Percentiles rank a stretch among this genome's conserved stretches.
Evolutionary conservation across 2,797 vertebrate species (phyloP).

Genomic region (Acanthis flammea): DNA sequence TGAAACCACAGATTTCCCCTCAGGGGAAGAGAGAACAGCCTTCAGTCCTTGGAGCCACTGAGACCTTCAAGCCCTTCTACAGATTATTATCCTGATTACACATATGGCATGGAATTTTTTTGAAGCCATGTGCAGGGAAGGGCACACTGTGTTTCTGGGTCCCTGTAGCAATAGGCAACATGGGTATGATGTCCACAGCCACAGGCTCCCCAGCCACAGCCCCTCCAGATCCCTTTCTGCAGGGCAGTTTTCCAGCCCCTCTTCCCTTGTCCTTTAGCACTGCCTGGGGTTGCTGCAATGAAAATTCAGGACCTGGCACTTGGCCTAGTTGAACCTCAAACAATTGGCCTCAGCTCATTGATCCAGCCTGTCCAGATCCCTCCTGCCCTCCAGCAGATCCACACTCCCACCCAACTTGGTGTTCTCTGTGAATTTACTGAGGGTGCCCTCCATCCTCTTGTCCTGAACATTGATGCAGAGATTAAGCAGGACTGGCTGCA

Average conservation of each 20-base stretch:
- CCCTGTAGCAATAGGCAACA: background rate
- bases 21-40: background rate
- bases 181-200: background rate
- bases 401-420: background rate
- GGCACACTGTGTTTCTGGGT: background rate
- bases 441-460: background rate
- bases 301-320: background rate
- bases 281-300: background rate
- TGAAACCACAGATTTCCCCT: background rate
- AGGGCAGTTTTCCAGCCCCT: background rate
- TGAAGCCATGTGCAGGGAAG: rapidly evolving
- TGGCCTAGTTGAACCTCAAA: background rate
- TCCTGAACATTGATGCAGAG: background rate
- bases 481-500: background rate
- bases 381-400: background rate
- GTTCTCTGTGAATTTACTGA: background rate
- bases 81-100: background rate
- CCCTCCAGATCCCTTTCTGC: background rate
- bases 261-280: background rate
- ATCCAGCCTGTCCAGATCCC: background rate
- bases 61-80: background rate
- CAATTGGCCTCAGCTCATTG: background rate
- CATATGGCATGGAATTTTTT: background rate
- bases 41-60: background rate
- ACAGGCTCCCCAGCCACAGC: background rate